A percentile compares a stretch with the other conserved stretches of the same genome.
These are phyloP conservation scores for Bimastos eiseni DNA, from an alignment of 2,888 invertebrate genomes.

Conservation along the genomic window DNA sequence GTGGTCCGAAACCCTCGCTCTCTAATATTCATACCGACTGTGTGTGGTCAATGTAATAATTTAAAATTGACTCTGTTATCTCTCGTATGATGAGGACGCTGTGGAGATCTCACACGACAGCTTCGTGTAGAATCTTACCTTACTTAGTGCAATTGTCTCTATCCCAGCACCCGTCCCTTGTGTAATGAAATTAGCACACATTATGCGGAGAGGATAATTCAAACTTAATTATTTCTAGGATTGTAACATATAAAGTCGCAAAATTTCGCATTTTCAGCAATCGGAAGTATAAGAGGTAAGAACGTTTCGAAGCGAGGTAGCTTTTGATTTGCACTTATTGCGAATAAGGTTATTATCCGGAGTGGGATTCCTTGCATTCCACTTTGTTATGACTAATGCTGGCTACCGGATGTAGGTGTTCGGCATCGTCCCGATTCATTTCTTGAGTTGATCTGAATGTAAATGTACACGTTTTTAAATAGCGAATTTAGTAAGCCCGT, in stretches of 20 bases:
- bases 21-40: not conserved
- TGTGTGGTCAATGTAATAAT: not conserved
- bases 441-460: not conserved
- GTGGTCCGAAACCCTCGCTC: not conserved
- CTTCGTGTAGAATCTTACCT: too few species aligned
- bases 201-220: not conserved
- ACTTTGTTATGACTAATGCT: not conserved
- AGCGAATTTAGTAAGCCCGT: not conserved
- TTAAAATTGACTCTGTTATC: too few species aligned
- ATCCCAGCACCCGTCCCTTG: not conserved
- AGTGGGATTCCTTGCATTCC: not conserved
- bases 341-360: not conserved
- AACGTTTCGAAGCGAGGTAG: not conserved
- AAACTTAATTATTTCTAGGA: not conserved
- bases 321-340: not conserved
- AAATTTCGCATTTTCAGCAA: not conserved
- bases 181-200: not conserved
- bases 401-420: not conserved
- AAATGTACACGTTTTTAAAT: too few species aligned
- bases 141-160: not conserved
- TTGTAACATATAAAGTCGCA: not conserved
- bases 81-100: too few species aligned
- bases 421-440: not conserved
- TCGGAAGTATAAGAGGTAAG: not conserved
- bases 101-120: too few species aligned